Percentiles rank a stretch among this genome's conserved stretches.
Evolutionary conservation across 1,140 invertebrate species (phyloP).

Genomic region (Orius insidiosus): DNA sequence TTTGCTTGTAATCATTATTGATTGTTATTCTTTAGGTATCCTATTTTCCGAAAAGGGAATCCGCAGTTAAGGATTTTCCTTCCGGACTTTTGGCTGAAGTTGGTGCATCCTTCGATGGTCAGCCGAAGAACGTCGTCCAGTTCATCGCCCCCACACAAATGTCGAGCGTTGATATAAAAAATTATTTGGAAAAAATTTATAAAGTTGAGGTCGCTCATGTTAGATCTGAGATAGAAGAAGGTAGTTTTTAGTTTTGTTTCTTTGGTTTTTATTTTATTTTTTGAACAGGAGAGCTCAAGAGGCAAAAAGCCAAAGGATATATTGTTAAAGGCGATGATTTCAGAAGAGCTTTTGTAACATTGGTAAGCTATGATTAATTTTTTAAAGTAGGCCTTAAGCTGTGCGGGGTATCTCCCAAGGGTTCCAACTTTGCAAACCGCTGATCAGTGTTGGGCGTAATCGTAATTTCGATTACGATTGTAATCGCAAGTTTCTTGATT

Average conservation of each 20-base stretch:
- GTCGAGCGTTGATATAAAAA: constrained; percentile 72
- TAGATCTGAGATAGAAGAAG: constrained; percentile 47
- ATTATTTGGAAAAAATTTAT: constrained; percentile 92
- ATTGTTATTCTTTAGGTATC: constrained; percentile 43
- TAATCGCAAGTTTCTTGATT: too few species aligned
- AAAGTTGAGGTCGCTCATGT: constrained; percentile 58
- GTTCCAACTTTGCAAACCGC: too few species aligned
- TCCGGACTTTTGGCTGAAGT: constrained; percentile 89
- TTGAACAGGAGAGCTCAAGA: constrained; percentile 14
- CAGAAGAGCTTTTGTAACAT: constrained; percentile 59
- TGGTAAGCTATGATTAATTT: constrained; percentile 40
- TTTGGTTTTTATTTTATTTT: constrained; percentile 1
- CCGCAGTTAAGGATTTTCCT: constrained; percentile 77
- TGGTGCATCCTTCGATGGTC: constrained; percentile 43
- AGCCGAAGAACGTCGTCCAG: constrained; percentile 56
- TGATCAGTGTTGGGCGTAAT: too few species aligned
- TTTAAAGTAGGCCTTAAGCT: too few species aligned
- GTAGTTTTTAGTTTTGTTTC: constrained; percentile 22
- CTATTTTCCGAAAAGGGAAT: constrained; percentile 72
- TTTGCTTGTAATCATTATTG: neutral
- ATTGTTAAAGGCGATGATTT: constrained; percentile 68
- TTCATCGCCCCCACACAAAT: constrained; percentile 79
- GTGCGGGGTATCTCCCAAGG: too few species aligned
- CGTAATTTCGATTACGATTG: too few species aligned
- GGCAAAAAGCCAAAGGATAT: constrained; percentile 30